Conservation (phyloP, 1,140 invertebrate species). For the Ptiloglossa arizonensis region DNA sequence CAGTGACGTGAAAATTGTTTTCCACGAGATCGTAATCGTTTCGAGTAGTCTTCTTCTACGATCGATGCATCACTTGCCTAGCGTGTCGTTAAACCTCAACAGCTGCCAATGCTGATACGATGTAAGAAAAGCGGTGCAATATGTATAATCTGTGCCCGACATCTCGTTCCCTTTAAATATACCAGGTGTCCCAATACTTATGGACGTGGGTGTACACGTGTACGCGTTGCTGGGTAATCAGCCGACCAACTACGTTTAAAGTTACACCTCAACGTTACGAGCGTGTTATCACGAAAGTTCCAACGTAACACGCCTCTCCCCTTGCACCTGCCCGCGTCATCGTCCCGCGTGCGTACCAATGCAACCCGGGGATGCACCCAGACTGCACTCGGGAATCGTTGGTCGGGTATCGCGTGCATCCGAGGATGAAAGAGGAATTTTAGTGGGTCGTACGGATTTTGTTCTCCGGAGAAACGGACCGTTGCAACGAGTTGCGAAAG, state of each 20-base stretch:
- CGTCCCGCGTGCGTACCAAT: neutral
- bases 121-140: too few relatives aligned
- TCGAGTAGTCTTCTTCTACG: too few relatives aligned
- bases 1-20: too few relatives aligned
- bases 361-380: neutral
- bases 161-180: too few relatives aligned
- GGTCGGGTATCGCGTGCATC: too few relatives aligned
- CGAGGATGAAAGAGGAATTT: neutral
- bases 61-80: too few relatives aligned
- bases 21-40: too few relatives aligned
- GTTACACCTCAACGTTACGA: conserved; percentile 53
- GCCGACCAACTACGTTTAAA: conserved; percentile 32
- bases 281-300: conserved; percentile 57
- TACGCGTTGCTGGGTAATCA: conserved; percentile 10
- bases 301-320: conserved; percentile 32
- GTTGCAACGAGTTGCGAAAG: neutral
- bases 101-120: too few relatives aligned
- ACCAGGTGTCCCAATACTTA: too few relatives aligned
- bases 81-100: too few relatives aligned
- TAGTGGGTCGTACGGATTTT: conserved; percentile 5
- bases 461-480: neutral
- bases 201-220: neutral
- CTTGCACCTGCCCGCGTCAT: neutral
- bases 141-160: too few relatives aligned
- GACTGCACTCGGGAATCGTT: neutral